phyloP scores from a whole-genome alignment of 2,888 invertebrate species.

The Tubulanus polymorphus region DNA sequence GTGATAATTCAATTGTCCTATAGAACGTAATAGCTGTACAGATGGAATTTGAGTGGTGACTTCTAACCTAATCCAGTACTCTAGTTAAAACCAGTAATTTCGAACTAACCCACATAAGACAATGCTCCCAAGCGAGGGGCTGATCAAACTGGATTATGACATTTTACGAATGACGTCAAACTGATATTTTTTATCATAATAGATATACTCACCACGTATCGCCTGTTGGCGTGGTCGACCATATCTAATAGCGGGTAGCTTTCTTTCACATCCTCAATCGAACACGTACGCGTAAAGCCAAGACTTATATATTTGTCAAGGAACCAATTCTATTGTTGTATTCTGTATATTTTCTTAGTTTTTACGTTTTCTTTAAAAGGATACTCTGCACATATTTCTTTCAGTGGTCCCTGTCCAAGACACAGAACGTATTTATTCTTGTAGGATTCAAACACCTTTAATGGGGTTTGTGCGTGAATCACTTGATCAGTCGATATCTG shows the following conservation, averaged over 20 bases:
- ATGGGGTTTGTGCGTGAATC: slow-evolving; percentile 65
- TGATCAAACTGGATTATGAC: too few relatives aligned
- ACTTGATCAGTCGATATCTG: slow-evolving; percentile 60
- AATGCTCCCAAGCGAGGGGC: too few relatives aligned
- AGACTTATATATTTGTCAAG: background rate
- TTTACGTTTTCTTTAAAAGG: background rate
- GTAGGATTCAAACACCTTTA: slow-evolving; percentile 61
- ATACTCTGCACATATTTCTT: slow-evolving; percentile 54
- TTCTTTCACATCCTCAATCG: slow-evolving; percentile 56
- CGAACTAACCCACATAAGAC: too few relatives aligned
- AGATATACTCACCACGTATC: slow-evolving; percentile 47
- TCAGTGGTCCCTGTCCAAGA: slow-evolving; percentile 60
- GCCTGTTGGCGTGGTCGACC: slow-evolving; percentile 56
- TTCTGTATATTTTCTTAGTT: background rate
- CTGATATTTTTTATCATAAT: too few relatives aligned
- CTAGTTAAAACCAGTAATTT: too few relatives aligned
- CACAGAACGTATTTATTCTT: slow-evolving; percentile 63
- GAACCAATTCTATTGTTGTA: background rate
- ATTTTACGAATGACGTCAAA: too few relatives aligned
- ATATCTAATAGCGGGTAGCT: slow-evolving; percentile 63
- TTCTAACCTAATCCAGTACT: too few relatives aligned
- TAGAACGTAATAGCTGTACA: too few relatives aligned
- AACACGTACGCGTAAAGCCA: background rate
- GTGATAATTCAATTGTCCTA: too few relatives aligned
- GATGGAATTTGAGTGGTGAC: too few relatives aligned